Evolutionary conservation across 2,113 vertebrate species (phyloP), one percentile per base, ranked within the genome.

Genomic region (Neofelis nebulosa): DNA sequence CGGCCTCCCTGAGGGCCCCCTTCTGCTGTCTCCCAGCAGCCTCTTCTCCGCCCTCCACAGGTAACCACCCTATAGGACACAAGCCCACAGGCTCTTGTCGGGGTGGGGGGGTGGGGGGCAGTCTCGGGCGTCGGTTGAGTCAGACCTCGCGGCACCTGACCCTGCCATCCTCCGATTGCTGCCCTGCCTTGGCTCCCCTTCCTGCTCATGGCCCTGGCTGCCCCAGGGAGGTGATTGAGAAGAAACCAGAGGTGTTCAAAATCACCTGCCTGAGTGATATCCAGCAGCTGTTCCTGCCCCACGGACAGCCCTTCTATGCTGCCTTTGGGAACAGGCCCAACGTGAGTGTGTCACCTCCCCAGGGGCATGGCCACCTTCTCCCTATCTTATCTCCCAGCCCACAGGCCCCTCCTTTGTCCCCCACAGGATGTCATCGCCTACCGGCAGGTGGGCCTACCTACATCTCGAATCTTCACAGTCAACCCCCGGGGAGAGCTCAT

Each of bases 171-270:
- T 76, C 87, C 7, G 25, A 57, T 41, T n/a, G 11, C 93, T 76
- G 3, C 45, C 57, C 41, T 27, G 45, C 71, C 94, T 65, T 4
- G 29, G 27, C 45, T 18, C 7, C 65, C 8, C 1, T 76, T 45
- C 52, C 55, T 80, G 57, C 41, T 33, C 7, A 0, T 2, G 92
- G 41, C 41, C 50, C 27, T 0, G 61, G 36, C 52, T 14, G 21
- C 23, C 25, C 25, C 98, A 99, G 99, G 97, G 99, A 99, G 94
- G 99, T 99, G 96, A 99, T 99, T 48, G 99, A 99, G 99, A 99
- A 99, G 98, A 99, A 99, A 92, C 99, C 99, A 0, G 99, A 99
- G 97, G 99, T 99, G 57, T 99, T 99, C 98, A 99, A 99, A 98
- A 98, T 99, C 0, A 99, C 99, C 88, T 99, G 99, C 88, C 98